Base-by-base conservation (phyloP, 2,113 vertebrate species). In the Psilopsiagon aymara region DNA sequence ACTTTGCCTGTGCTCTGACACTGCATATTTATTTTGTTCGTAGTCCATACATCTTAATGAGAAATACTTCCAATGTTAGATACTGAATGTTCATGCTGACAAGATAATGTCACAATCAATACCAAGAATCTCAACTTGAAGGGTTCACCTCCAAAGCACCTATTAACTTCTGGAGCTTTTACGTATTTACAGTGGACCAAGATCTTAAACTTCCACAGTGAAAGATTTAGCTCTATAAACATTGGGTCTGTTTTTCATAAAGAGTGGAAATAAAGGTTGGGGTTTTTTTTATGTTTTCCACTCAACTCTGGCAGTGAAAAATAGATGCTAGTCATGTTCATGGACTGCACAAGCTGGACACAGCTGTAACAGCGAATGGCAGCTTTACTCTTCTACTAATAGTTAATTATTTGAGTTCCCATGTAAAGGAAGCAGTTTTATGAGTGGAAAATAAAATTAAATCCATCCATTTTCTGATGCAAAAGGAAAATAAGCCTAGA, bases 91-190 rank as follows among this genome's bases (percentile, higher is more conserved):
- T 95, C 57, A 66, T 84, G 77, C 90, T 94, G 95, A 96, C 92
- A 95, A 93, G 95, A 78, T 86, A 94, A 82, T 78, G 86, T 88
- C 94, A 94, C 67, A 90, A 93, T 95, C 92, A 88, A 94, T 95
- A 93, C 17, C 64, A 82, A 81, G 44, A 33, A 93, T 66, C 60
- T 94, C 3, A 4, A 13, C 43, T 83, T 95, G 80, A 92, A 83
- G 57, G 33, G 82, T 92, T 97, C 88, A 95, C 82, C 88, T 95
- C 86, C 88, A 93, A 94, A 91, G 52, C 88, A 17, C 66, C 29
- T 44, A 76, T 55, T 95, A 87, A 88, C 39, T 94, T 86, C 68
- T 94, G 90, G 90, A 97, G 1, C 1, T 68, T 86, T 93, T 92
- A 90, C 86, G 95, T 13, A 71, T 75, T 75, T 31, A 78, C 35